phyloP scores from a whole-genome alignment of 1,140 invertebrate species.

The Apis florea region DNA sequence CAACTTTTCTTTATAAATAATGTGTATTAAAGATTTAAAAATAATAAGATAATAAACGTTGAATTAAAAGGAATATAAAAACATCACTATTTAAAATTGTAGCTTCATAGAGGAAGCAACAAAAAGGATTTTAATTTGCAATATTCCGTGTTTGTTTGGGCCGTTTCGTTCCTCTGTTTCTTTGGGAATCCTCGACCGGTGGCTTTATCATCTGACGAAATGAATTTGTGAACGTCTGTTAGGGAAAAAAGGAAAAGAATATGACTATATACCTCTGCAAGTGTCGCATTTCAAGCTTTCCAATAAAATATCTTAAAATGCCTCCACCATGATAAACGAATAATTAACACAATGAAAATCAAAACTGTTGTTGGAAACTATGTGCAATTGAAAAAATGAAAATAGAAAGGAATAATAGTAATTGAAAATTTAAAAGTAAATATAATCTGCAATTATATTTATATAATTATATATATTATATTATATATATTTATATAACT shows the following conservation, averaged over 20 bases:
- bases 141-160: constrained; percentile 45
- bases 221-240: constrained; percentile 28
- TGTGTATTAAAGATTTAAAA: too few species aligned
- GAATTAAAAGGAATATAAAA: not conserved
- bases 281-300: not conserved
- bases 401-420: too few species aligned
- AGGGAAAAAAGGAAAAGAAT: not conserved
- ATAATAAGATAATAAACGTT: not conserved
- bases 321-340: not conserved
- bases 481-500: not conserved
- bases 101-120: not conserved
- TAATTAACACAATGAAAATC: not conserved
- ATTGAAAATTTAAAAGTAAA: too few species aligned
- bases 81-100: not conserved
- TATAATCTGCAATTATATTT: too few species aligned
- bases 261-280: not conserved
- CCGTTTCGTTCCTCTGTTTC: constrained; percentile 29
- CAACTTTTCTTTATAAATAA: too few species aligned
- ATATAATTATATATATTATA: not conserved
- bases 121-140: constrained; percentile 40
- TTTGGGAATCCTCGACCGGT: constrained; percentile 3
- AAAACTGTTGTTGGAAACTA: not conserved
- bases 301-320: not conserved
- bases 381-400: too few species aligned
- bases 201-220: constrained; percentile 40